Evolutionary conservation across 2,888 invertebrate genomes (phyloP).

Genomic region (Nematopogon swammerdamellus): DNA sequence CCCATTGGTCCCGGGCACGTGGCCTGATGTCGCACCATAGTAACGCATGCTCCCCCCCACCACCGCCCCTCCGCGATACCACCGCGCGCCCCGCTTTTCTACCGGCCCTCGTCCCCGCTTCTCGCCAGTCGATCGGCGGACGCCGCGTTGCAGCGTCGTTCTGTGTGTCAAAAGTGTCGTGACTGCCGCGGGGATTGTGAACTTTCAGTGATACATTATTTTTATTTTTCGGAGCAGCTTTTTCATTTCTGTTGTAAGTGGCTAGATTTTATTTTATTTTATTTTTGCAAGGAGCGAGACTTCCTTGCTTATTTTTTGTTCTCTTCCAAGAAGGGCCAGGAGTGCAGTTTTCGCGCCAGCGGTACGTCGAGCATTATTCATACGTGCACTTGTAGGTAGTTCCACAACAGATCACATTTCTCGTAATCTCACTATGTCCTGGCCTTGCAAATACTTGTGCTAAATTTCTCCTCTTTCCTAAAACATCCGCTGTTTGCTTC

Average conservation of each 20-base stretch:
- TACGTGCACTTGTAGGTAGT: no score
- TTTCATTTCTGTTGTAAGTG: not conserved
- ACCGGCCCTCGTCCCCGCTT: slow-evolving; percentile 15
- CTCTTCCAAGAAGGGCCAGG: not conserved
- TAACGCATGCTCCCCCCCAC: slow-evolving; percentile 28
- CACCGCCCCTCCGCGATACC: slow-evolving; percentile 14
- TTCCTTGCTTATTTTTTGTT: no score
- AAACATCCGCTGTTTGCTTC: no score
- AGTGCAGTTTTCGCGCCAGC: not conserved
- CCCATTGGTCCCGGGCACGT: slow-evolving; percentile 67
- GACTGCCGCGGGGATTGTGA: not conserved
- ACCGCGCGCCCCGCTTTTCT: slow-evolving; percentile 14
- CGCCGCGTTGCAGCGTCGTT: not conserved
- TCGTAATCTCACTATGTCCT: no score
- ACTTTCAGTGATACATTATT: not conserved
- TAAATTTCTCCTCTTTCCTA: no score
- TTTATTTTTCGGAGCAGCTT: not conserved
- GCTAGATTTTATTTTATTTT: not conserved
- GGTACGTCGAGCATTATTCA: not conserved
- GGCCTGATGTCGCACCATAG: slow-evolving; percentile 77
- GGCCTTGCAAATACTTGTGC: no score
- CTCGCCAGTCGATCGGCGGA: slow-evolving; percentile 5
- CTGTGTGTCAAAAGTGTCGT: not conserved
- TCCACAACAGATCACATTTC: no score
- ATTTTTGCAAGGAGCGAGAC: not conserved